phyloP scores from a whole-genome alignment of 2,888 invertebrate species.

The Calameuta filiformis region DNA sequence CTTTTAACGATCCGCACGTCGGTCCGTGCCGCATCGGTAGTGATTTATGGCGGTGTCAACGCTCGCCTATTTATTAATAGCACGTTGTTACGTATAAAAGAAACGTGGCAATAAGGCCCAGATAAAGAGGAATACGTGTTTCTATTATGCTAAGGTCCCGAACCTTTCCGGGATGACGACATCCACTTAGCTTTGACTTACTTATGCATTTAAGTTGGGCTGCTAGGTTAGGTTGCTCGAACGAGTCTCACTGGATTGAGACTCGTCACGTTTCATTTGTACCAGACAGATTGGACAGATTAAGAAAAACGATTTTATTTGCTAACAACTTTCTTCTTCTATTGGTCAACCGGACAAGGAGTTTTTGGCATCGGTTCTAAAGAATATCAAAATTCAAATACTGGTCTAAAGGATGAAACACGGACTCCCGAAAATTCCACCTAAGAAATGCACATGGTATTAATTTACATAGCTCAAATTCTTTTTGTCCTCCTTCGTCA shows the following conservation, averaged over 20 bases:
- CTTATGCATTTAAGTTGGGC: not conserved
- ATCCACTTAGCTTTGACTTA: conserved; percentile 17
- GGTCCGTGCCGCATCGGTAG: not conserved
- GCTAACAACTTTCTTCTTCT: not conserved
- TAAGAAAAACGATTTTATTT: not conserved
- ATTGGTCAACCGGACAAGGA: not conserved
- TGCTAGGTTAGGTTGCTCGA: not conserved
- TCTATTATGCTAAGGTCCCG: conserved; percentile 11
- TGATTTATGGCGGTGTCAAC: conserved; percentile 6
- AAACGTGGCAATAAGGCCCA: conserved; percentile 1
- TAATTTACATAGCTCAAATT: no score
- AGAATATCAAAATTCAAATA: not conserved
- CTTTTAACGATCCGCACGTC: not conserved
- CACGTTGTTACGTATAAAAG: conserved; percentile 1
- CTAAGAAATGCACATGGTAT: no score
- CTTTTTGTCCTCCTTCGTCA: no score
- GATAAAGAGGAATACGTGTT: conserved; percentile 7
- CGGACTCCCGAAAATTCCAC: no score
- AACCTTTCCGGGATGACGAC: conserved; percentile 25
- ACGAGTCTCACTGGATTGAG: not conserved
- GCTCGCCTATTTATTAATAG: conserved; percentile 2
- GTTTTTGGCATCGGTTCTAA: not conserved
- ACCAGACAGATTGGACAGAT: not conserved
- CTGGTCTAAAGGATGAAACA: no score
- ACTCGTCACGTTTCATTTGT: not conserved